Conservation (phyloP, 1,140 invertebrate species). For the Gonioctena quinquepunctata region DNA sequence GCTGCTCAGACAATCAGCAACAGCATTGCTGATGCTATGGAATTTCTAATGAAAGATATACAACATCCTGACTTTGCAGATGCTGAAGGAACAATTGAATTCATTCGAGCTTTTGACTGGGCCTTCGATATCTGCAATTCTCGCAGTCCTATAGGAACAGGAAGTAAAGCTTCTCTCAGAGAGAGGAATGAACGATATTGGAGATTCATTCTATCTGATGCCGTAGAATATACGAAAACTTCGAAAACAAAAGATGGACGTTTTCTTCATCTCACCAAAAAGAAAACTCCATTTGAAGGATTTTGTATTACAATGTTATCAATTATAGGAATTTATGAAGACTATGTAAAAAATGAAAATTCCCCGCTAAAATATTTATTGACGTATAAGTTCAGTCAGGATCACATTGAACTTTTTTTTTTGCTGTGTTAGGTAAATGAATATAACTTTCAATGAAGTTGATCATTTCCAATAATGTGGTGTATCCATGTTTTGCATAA, state of each 20-base stretch:
- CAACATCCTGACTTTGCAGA: constrained; percentile 28
- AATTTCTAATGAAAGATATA: constrained; percentile 20
- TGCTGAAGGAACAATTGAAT: constrained; percentile 27
- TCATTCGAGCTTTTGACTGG: constrained; percentile 35
- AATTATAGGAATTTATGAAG: constrained; percentile 11
- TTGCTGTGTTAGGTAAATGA: not conserved
- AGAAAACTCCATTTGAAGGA: constrained; percentile 17
- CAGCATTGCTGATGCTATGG: constrained; percentile 34
- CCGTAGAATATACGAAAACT: constrained; percentile 6
- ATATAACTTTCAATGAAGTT: not conserved
- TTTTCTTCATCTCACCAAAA: not conserved
- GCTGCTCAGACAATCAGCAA: constrained; percentile 37
- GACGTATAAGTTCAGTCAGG: constrained; percentile 27
- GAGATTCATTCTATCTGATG: constrained; percentile 16
- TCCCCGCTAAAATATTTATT: constrained; percentile 18
- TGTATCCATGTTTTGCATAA: too few species aligned
- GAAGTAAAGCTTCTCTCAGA: constrained; percentile 37
- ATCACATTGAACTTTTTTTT: constrained; percentile 36
- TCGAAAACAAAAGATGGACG: not conserved
- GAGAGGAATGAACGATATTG: constrained; percentile 18
- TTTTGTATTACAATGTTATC: constrained; percentile 13
- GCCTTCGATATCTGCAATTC: constrained; percentile 42
- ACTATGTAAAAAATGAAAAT: constrained; percentile 18
- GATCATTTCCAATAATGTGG: not conserved
- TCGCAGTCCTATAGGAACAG: constrained; percentile 24